Base-by-base conservation (phyloP, 2,797 vertebrate genomes). In the Cephalopachus bancanus region DNA sequence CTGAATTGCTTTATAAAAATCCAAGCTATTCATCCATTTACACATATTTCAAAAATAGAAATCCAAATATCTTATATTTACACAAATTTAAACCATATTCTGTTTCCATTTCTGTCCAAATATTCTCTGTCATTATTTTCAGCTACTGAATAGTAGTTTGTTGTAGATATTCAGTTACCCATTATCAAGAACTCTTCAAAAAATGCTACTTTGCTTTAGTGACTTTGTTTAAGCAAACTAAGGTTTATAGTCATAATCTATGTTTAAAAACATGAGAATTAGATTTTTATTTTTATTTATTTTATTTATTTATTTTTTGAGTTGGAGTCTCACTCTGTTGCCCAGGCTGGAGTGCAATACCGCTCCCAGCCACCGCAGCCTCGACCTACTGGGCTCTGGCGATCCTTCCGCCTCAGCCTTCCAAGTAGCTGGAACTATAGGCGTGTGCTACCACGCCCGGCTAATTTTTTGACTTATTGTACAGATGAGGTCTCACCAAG, bases 231-330 rank as follows among this genome's bases (percentile, higher is more conserved):
- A 80, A 87, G 62, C 33, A 90, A 64, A 5, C 22, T 72, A 72
- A 78, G 24, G 10, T 37, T 15, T 74, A 75, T 22, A 53, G 28
- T 55, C 19, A 49, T 37, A 15, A 22, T 30, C n/a, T 89, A 4
- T 65, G 51, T 74, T 86, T 30, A 85, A 96, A 95, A 86, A 97
- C 2, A 94, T 37, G 37, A 37, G 3, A 37, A 37, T 37, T 37
- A 37, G 37, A 37, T 37, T 37, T 37, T 37, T 37, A 37, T 37
- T 37, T 37, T 37, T 37, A 37, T 37, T 37, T 37, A 37, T 37
- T 37, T 37, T 37, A 37, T 37, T 37, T 37, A 37, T 37, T 37
- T 37, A 37, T 37, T 37, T 37, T 37, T 37, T 37, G 37, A 37
- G 37, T 37, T 37, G 37, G 37, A 37, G 37, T 37, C 37, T 37